These are phyloP conservation scores for Albula glossodonta DNA, from an alignment of 2,113 vertebrate genomes.

Conservation along the genomic window DNA sequence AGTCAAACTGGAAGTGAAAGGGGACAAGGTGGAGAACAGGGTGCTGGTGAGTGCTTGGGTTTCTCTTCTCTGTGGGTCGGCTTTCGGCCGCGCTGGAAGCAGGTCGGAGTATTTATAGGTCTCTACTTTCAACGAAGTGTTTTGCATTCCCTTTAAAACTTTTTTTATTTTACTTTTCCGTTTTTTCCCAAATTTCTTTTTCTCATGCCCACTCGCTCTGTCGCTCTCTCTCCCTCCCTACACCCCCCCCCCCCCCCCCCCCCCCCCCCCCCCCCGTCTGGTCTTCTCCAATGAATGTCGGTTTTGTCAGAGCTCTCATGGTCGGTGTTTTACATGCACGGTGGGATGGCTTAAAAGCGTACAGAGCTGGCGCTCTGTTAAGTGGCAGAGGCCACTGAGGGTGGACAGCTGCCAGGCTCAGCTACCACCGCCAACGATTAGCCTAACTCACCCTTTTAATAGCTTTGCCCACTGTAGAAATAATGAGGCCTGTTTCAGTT, in stretches of 20 bases:
- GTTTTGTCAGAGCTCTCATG: conserved; percentile 6
- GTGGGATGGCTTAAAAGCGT: not conserved
- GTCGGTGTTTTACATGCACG: conserved; percentile 12
- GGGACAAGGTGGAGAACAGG: conserved; percentile 93
- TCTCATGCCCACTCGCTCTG: too few species aligned
- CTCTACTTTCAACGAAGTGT: too few species aligned
- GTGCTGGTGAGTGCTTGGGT: conserved; percentile 82
- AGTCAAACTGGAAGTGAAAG: conserved; percentile 93
- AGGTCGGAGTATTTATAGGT: too few species aligned
- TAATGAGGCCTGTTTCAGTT: not conserved
- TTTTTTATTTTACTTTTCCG: too few species aligned
- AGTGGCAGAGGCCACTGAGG: not conserved
- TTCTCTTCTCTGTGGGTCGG: not conserved
- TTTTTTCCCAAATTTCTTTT: too few species aligned
- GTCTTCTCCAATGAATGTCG: not conserved
- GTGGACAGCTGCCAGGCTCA: too few species aligned
- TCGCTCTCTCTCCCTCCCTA: too few species aligned
- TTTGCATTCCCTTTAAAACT: too few species aligned
- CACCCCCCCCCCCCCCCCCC: not conserved
- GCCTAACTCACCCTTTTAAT: too few species aligned
- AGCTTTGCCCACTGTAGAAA: not conserved
- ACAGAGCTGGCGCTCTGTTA: not conserved
- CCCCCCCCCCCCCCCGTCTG: not conserved
- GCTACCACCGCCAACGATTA: too few species aligned
- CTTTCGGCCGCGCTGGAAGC: too few species aligned